Conservation (phyloP, 2,888 invertebrate species). For the Leptinotarsa haldemani region DNA sequence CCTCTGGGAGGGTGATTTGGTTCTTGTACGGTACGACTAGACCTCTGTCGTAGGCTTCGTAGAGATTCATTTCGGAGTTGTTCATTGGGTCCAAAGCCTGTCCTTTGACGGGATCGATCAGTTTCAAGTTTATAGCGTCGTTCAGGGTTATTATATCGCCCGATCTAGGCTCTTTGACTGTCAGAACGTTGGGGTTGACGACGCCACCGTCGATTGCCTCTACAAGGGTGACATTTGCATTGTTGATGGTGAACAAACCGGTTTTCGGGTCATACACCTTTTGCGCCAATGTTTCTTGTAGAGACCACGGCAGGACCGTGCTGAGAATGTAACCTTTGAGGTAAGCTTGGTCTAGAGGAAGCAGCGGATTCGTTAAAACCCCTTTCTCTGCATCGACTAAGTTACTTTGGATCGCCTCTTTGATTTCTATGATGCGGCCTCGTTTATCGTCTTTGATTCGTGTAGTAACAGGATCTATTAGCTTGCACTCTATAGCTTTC, state of each 20-base stretch:
- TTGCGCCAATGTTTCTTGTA: constrained; percentile 86
- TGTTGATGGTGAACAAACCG: constrained; percentile 78
- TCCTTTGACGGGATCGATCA: constrained; percentile 85
- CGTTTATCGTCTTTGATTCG: constrained; percentile 80
- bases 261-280: constrained; percentile 82
- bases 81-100: constrained; percentile 80
- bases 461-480: constrained; percentile 78
- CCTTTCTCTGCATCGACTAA: constrained; percentile 79
- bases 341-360: constrained; percentile 82
- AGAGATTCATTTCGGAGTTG: constrained; percentile 80
- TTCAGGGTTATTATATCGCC: constrained; percentile 83
- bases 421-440: constrained; percentile 75
- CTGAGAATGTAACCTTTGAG: constrained; percentile 85
- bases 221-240: constrained; percentile 76
- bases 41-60: constrained; percentile 86
- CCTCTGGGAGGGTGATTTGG: constrained; percentile 87
- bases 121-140: constrained; percentile 81
- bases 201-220: constrained; percentile 80
- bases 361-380: constrained; percentile 75
- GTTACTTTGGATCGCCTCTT: constrained; percentile 77
- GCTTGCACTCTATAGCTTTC: constrained; percentile 78
- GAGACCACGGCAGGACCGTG: constrained; percentile 82
- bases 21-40: constrained; percentile 84
- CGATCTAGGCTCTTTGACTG: constrained; percentile 83
- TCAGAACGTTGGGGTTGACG: constrained; percentile 81